Base-by-base conservation (phyloP, 1,140 invertebrate species). In the Rhagoletis pomonella region DNA sequence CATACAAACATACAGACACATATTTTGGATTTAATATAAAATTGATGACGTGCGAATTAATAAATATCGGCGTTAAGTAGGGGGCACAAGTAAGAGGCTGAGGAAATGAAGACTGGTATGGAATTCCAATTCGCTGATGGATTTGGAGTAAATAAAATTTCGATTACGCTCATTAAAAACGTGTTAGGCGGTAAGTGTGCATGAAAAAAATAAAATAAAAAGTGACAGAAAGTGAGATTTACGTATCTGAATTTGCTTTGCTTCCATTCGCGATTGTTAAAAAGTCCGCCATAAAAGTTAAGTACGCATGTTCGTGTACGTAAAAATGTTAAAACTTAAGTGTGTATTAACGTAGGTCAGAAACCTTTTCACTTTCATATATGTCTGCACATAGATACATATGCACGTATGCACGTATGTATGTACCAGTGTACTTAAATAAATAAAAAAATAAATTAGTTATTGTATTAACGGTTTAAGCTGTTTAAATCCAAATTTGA, bases 1-100 rank as follows among this genome's bases (percentile, higher is more conserved):
- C 73, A 81, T 17, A 81, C 69, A 77, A 50, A 77, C 69, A 50
- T n/a, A 77, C 47, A 81, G 73, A 81, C 73, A 81, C 9, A 81
- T 14, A 81, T 81, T 81, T 81, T 81, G 73, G 47, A 19, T 29
- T 50, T 9, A 17, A 81, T 9, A 47, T 55, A 0, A 55, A 29
- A 9, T 55, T 17, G 7, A 81, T 19, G 47, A 55, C 73, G 17
- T 19, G 73, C n/a, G n/a, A 81, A 3, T 81, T 5, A n/a, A n/a
- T n/a, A n/a, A n/a, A 29, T 19, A 81, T 17, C 29, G 44, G 44
- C 6, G 42, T 10, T 12, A 44, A 6, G 50, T 4, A 55, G 50
- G 50, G 50, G 50, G 4, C 4, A 6, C 4, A 55, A 55, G 4
- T 55, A 55, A 55, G 9, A 55, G 50, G 9, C 50, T 6, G 50